A percentile compares a stretch with the other conserved stretches of the same genome.
phyloP scores from a whole-genome alignment of 2,797 vertebrate species.

The Etheostoma nigrum region DNA sequence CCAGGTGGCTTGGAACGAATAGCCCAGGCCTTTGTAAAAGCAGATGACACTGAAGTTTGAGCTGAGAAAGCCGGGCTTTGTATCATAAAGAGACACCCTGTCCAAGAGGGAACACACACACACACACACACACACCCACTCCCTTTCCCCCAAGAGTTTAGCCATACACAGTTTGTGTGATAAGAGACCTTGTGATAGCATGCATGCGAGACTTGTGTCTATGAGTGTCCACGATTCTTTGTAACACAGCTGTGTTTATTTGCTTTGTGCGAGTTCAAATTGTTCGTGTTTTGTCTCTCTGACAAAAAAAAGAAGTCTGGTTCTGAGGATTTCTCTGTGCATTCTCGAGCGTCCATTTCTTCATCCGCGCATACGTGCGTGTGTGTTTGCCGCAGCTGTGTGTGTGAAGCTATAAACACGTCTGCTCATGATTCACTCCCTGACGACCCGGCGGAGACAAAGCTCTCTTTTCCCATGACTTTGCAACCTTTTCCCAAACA shows the following conservation, averaged over 20 bases:
- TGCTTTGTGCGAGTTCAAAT: conserved; percentile 71
- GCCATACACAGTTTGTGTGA: conserved; percentile 73
- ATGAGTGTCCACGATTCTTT: conserved; percentile 46
- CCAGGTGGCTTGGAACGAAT: conserved; percentile 82
- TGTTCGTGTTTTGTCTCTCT: conserved; percentile 59
- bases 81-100: conserved; percentile 81
- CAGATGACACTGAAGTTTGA: conserved; percentile 83
- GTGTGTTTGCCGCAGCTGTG: conserved; percentile 79
- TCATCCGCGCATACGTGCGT: conserved; percentile 34
- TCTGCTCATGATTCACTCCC: conserved; percentile 83
- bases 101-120: conserved; percentile 69
- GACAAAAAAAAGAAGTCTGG: conserved; percentile 56
- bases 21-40: conserved; percentile 80
- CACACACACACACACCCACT: conserved; percentile 54
- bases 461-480: conserved; percentile 92
- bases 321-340: conserved; percentile 69
- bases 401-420: conserved; percentile 86
- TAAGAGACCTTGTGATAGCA: conserved; percentile 80
- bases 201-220: conserved; percentile 72
- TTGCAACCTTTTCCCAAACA: conserved; percentile 91
- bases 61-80: conserved; percentile 82
- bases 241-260: conserved; percentile 84
- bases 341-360: conserved; percentile 53
- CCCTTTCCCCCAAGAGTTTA: conserved; percentile 66
- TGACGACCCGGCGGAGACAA: conserved; percentile 81